Evolutionary conservation across 2,888 invertebrate genomes (phyloP), one percentile per base, ranked within the genome.

Genomic region (Pseudococcus longispinus): DNA sequence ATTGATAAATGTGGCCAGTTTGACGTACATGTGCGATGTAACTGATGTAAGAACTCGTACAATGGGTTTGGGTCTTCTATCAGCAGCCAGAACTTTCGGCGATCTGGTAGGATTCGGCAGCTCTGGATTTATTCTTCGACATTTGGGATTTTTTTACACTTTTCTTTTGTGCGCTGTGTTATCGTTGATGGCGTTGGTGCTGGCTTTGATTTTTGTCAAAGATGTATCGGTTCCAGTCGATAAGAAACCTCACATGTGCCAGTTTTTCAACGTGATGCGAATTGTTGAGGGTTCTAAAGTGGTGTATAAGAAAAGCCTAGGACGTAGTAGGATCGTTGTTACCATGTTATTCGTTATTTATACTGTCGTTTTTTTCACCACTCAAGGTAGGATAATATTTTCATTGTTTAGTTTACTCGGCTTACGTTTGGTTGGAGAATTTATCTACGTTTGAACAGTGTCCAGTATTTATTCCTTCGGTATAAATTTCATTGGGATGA

Each of bases 21-120:
- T 88, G 85, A 88, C 88, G n/a, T 89, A 89, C 51, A 88, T 89
- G 80, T 88, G 88, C 15, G 89, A 89, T 83, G 88, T 88, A 23
- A 88, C 88, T n/a, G 51, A 87, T 11, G 87, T 83, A 9, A 87
- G 88, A 15, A 37, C 51, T n/a, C 87, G 89, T 77, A 89, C 89
- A 2, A 85, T 89, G 23, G 88, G 89, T 23, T 87, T 88, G 18
- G 89, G 89, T 8, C 83, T 89, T 6, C 87, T 89, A 37, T 87
- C 88, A 29, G 88, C 82, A 3, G n/a, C 46, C 44, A 42, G 46
- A 42, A 82, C 82, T 15, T 13, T 82, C 20, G 42, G 37, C 1
- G 46, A 44, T 44, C 46, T 46, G 13, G 44, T 82, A 3, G 26
- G 20, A 23, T 44, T 42, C 23, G 46, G 42, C 2, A 23, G 42